These are phyloP conservation scores for Anguilla rostrata DNA, from an alignment of 2,113 vertebrate species.

Conservation along the genomic window DNA sequence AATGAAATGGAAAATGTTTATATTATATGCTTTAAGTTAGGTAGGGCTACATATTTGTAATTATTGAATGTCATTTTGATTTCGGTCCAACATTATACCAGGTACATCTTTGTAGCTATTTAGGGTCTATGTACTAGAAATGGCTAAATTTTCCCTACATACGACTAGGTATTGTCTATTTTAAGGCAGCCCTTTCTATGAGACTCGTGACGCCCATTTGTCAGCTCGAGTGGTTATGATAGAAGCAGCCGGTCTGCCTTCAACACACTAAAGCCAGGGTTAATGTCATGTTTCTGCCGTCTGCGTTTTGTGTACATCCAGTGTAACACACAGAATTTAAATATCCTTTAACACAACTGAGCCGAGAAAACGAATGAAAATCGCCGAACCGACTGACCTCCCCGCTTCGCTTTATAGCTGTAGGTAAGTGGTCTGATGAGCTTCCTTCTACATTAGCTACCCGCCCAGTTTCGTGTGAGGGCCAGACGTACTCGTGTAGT, in stretches of 20 bases:
- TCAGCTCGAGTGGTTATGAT: not conserved
- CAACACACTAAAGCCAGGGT: not conserved
- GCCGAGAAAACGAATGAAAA: slow-evolving; percentile 13
- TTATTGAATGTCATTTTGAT: not conserved
- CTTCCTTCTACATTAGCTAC: slow-evolving; percentile 55
- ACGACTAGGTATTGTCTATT: not conserved
- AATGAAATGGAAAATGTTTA: not conserved
- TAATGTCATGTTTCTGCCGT: not conserved
- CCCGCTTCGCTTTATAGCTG: slow-evolving; percentile 60
- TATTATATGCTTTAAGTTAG: not conserved
- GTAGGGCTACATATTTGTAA: not conserved
- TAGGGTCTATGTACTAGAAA: not conserved
- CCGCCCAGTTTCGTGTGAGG: slow-evolving; percentile 73
- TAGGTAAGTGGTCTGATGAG: slow-evolving; percentile 64
- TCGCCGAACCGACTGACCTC: slow-evolving; percentile 51
- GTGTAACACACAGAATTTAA: not conserved
- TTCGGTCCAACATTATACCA: not conserved
- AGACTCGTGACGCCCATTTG: not conserved
- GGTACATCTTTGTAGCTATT: not conserved
- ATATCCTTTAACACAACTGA: not conserved
- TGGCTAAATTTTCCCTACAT: not conserved
- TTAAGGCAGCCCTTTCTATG: not conserved
- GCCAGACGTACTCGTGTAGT: slow-evolving; percentile 50
- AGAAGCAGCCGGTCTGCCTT: not conserved
- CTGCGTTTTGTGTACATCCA: not conserved